Conservation (phyloP, 2,797 vertebrate genomes). For the Neopelma chrysocephalum region DNA sequence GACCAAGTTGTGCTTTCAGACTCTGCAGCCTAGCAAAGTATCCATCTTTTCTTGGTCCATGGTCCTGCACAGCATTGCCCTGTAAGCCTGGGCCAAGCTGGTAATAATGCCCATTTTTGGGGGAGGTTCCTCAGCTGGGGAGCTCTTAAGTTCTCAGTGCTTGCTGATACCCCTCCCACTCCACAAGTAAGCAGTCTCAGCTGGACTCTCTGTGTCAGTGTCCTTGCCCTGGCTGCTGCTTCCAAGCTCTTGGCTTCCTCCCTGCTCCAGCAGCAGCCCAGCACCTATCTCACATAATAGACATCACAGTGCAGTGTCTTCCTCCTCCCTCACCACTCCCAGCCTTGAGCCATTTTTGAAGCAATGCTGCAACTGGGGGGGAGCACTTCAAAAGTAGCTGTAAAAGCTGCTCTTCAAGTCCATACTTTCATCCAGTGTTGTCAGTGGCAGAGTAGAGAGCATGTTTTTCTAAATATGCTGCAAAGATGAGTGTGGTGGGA, state of each 20-base stretch:
- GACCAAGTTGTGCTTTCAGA: background rate
- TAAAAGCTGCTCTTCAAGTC: background rate
- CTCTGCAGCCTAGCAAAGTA: background rate
- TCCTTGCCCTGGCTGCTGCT: background rate
- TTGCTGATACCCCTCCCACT: background rate
- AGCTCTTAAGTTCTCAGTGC: background rate
- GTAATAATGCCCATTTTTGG: background rate
- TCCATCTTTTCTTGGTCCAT: background rate
- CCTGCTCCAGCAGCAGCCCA: background rate
- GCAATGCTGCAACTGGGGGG: background rate
- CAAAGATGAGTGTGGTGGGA: rapidly evolving
- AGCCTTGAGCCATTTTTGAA: background rate
- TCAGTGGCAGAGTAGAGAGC: background rate
- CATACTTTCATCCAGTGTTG: rapidly evolving
- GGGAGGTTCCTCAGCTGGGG: background rate
- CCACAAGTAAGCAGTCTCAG: background rate
- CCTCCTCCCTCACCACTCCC: background rate
- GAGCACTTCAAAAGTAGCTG: background rate
- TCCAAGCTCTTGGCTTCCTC: background rate
- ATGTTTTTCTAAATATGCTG: background rate
- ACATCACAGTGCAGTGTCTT: background rate
- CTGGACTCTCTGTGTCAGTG: background rate
- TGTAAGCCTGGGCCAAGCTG: background rate
- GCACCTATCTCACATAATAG: background rate
- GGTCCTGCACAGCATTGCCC: background rate